Evolutionary conservation across 2,797 vertebrate species (phyloP), one percentile per base, ranked within the genome.

Genomic region (Acanthurus lineatus): DNA sequence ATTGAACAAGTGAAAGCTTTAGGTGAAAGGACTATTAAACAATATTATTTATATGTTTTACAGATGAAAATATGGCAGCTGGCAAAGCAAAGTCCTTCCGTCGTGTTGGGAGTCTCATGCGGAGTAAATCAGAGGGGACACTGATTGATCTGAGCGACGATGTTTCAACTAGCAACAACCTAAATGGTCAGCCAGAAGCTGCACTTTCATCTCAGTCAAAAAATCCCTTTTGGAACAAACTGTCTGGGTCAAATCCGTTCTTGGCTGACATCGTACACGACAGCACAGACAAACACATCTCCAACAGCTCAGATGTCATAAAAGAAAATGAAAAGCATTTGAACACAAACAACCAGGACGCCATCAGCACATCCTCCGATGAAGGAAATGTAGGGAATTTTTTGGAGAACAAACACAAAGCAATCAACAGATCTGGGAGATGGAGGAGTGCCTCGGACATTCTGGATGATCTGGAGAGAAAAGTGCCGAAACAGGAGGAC

Each of bases 191-290:
- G 56, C 88, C 91, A 77, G 85, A 90, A 62, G 65, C 66, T 15
- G 83, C 90, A 79, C 61, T 76, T 53, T 48, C 82, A 65, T 85
- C 92, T 82, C 94, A 91, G 82, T 92, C 86, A 56, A 94, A 90
- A 61, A 99, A 99, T 88, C 98, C 97, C 8, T 99, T 99, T 89
- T 98, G 97, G 97, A 96, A 95, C 69, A 95, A 97, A 82, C 91
- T 98, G 2, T 97, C 96, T 51, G 94, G 85, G 76, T 99, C 97
- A 28, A 99, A 99, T 82, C 98, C 98, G 60, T 99, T 99, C 54
- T 84, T 99, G 82, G 96, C 97, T 74, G 98, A 99, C 49, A 96
- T 99, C 67, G 92, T 96, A 66, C 91, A 94, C 74, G 92, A 82
- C 77, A 91, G 89, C 76, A 65, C 56, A 44, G 95, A 94, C 62